phyloP scores from a whole-genome alignment of 1,140 invertebrate genomes.

The Drosophila simulans region DNA sequence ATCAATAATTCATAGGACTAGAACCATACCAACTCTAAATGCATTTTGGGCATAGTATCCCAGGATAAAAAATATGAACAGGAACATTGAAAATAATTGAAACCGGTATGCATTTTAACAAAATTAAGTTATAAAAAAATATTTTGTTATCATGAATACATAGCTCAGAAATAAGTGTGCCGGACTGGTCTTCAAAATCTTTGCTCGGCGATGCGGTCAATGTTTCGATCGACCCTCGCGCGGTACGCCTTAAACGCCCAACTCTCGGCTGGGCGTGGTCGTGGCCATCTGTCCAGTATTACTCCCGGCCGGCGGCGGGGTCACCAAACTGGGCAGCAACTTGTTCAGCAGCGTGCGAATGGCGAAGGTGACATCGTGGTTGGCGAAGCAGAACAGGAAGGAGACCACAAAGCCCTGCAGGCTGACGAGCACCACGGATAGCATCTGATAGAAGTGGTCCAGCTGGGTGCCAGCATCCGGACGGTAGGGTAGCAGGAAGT shows the following conservation, averaged over 20 bases:
- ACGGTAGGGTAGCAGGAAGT: slow-evolving; percentile 92
- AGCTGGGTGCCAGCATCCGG: slow-evolving; percentile 88
- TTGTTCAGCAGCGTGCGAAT: slow-evolving; percentile 84
- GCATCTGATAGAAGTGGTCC: slow-evolving; percentile 90
- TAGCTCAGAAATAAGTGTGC: no score
- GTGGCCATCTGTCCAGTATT: slow-evolving; percentile 84
- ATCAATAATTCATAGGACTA: no score
- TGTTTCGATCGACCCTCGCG: slow-evolving; percentile 10
- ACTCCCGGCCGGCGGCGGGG: slow-evolving; percentile 72
- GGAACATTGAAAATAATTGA: no score
- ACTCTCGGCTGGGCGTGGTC: slow-evolving; percentile 80
- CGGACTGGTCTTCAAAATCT: slow-evolving; percentile 34
- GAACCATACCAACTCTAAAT: no score
- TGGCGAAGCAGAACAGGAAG: slow-evolving; percentile 95
- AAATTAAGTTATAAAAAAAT: no score
- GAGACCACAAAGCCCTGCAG: slow-evolving; percentile 95
- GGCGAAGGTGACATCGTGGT: slow-evolving; percentile 91
- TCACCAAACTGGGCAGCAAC: slow-evolving; percentile 65
- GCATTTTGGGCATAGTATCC: no score
- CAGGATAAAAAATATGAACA: no score
- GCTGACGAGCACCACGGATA: slow-evolving; percentile 91
- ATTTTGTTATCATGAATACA: no score
- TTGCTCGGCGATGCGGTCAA: slow-evolving; percentile 27
- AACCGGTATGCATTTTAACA: no score
- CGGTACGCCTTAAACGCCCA: slow-evolving; percentile 71